Percentiles rank a stretch among this genome's conserved stretches.
phyloP scores from a whole-genome alignment of 1,140 invertebrate genomes.

The Sycophila sp. region DNA sequence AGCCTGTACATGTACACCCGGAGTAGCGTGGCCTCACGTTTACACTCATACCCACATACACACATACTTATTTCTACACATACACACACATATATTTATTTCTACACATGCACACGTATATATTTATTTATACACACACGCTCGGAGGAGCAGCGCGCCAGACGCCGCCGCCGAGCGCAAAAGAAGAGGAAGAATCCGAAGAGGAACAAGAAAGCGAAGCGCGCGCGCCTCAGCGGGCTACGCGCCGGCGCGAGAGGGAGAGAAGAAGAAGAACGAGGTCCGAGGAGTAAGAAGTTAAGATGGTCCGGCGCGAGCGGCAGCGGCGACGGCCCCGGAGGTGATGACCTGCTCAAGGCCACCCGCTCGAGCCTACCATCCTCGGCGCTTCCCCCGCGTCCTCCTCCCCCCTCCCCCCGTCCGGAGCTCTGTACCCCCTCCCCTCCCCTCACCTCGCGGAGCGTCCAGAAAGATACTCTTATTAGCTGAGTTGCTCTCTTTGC shows the following conservation, averaged over 20 bases:
- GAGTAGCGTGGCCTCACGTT: too few relatives aligned
- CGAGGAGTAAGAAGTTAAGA: conserved; percentile 55
- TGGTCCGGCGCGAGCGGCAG: conserved; percentile 40
- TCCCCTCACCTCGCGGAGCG: too few relatives aligned
- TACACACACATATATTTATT: too few relatives aligned
- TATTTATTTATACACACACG: not conserved
- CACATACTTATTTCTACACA: too few relatives aligned
- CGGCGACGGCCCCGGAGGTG: conserved; percentile 52
- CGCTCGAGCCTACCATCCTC: too few relatives aligned
- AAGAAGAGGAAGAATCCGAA: conserved; percentile 28
- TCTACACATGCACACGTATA: not conserved
- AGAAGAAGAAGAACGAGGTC: conserved; percentile 35
- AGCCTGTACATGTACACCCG: too few relatives aligned
- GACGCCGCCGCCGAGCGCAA: conserved; percentile 27
- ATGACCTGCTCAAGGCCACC: conserved; percentile 65
- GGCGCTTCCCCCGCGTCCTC: conserved; percentile 9
- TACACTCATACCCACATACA: too few relatives aligned
- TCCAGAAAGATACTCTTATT: conserved; percentile 33
- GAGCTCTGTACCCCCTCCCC: not conserved
- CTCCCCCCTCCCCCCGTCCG: not conserved
- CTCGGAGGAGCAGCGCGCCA: not conserved
- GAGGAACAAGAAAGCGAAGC: conserved; percentile 12
- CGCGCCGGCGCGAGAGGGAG: not conserved
- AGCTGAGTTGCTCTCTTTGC: conserved; percentile 31
- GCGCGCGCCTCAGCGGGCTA: too few relatives aligned